phyloP scores from a whole-genome alignment of 2,113 vertebrate species.

The Mesoclemmys tuberculata region DNA sequence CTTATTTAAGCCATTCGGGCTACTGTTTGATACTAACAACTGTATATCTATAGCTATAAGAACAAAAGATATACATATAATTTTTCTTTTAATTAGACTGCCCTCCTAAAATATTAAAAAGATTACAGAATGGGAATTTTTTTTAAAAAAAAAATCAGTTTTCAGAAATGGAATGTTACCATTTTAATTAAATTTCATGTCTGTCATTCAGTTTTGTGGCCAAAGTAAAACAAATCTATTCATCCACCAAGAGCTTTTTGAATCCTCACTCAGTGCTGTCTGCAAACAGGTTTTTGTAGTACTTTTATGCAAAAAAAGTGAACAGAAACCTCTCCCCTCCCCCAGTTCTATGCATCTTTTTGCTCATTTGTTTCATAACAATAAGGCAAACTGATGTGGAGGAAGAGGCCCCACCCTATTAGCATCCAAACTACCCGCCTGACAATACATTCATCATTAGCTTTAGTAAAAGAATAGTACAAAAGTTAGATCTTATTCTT shows the following conservation, averaged over 20 bases:
- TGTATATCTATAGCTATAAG: not conserved
- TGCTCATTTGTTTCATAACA: not conserved
- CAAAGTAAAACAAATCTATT: slow-evolving; percentile 41
- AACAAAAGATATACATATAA: not conserved
- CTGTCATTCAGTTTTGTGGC: not conserved
- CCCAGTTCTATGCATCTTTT: slow-evolving; percentile 52
- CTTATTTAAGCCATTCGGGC: slow-evolving; percentile 44
- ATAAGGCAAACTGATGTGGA: slow-evolving; percentile 63
- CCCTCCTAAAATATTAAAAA: slow-evolving; percentile 8
- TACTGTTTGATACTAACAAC: not conserved
- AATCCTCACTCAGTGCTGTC: slow-evolving; percentile 5
- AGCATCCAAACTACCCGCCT: slow-evolving; percentile 64
- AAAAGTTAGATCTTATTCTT: slow-evolving; percentile 69
- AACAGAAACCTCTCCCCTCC: not conserved
- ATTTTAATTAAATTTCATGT: not conserved
- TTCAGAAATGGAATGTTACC: slow-evolving; percentile 40
- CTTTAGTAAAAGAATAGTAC: slow-evolving; percentile 70
- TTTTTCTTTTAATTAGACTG: not conserved
- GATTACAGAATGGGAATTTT: slow-evolving; percentile 11
- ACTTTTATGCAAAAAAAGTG: not conserved
- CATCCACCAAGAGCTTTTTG: slow-evolving; percentile 6
- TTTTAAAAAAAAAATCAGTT: not conserved
- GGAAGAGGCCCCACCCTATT: slow-evolving; percentile 65
- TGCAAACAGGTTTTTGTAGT: not conserved
- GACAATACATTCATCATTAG: slow-evolving; percentile 66